Base-by-base conservation (phyloP, 1,140 invertebrate species). In the Lucilia sericata region DNA sequence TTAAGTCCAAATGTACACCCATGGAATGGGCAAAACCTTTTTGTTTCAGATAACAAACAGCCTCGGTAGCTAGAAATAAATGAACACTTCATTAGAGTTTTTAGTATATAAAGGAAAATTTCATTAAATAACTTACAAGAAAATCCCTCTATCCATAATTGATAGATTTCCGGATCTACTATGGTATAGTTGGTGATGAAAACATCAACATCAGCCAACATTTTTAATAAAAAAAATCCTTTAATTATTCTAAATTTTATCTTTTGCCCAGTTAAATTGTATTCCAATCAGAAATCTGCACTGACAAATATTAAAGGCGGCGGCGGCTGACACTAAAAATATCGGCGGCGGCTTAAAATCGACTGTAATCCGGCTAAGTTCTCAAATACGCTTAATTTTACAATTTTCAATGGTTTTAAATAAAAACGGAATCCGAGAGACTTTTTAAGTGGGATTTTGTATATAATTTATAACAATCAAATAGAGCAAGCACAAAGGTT, bases 101-200 rank as follows among this genome's bases (percentile, higher is more conserved):
- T n/a, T n/a, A n/a, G n/a, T n/a, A 9, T 42, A 2, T n/a, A 19
- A 78, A 8, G 5, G n/a, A 13, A 8, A 19, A 47, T 42, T 47
- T 9, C 14, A 65, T 5, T 10, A 51, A 82, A 21, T 13, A 80
- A 92, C 93, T 93, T 93, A 98, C 97, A 96, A 84, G 96, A 95
- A 91, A 96, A 94, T 83, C 97, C 97, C 91, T 97, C 96, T 25
- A 98, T 94, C 97, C 97, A 99, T 87, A 98, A 89, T 88, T 98
- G 95, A 92, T 97, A 99, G 84, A 99, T 95, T 88, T 98, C 97
- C 19, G 96, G 96, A 93, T 98, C 97, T 82, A 99, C 96, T 14
- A 98, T 91, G 0, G 97, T 98, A 86, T 97, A 97, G 92, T 98
- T 99, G 87, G 97, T 97, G 65, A 98, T 97, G 92, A 98, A 98